Percentiles rank a stretch among this genome's conserved stretches.
Evolutionary conservation across 2,797 vertebrate genomes (phyloP).

Genomic region (Babyrousa celebensis): DNA sequence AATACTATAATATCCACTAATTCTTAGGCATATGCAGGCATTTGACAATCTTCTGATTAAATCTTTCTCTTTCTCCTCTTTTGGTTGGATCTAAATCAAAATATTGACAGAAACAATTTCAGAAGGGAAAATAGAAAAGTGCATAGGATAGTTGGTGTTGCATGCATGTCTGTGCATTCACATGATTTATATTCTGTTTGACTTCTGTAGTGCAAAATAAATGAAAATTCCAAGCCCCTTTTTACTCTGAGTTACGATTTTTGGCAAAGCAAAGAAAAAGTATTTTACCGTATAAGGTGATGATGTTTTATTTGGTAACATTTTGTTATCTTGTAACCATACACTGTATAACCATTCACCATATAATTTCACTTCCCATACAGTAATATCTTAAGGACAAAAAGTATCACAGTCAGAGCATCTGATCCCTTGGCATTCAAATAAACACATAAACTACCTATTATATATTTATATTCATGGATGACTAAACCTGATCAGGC

Average conservation of each 20-base stretch:
- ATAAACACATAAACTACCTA: not conserved
- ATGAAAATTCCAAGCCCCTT: slow-evolving; percentile 46
- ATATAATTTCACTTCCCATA: not conserved
- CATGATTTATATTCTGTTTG: slow-evolving; percentile 81
- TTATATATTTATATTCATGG: not conserved
- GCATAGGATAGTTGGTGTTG: slow-evolving; percentile 65
- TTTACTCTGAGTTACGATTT: not conserved
- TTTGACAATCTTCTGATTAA: slow-evolving; percentile 87
- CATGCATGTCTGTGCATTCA: not conserved
- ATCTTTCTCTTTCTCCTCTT: slow-evolving; percentile 82
- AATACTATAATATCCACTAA: slow-evolving; percentile 72
- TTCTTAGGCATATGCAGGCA: slow-evolving; percentile 81
- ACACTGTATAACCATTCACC: not conserved
- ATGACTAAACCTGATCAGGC: not conserved
- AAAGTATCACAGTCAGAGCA: not conserved
- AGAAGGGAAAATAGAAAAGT: slow-evolving; percentile 86
- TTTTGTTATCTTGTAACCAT: not conserved
- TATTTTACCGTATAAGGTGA: slow-evolving; percentile 15
- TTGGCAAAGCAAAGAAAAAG: slow-evolving; percentile 32
- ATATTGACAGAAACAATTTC: slow-evolving; percentile 88
- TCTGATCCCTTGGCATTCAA: not conserved
- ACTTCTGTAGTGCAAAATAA: slow-evolving; percentile 72
- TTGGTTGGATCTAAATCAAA: slow-evolving; percentile 87
- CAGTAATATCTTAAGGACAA: not conserved
- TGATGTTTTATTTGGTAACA: slow-evolving; percentile 48